Percentiles rank a stretch among this genome's conserved stretches.
Conservation (phyloP, 2,797 vertebrate genomes). For the Bufotes viridis region DNA sequence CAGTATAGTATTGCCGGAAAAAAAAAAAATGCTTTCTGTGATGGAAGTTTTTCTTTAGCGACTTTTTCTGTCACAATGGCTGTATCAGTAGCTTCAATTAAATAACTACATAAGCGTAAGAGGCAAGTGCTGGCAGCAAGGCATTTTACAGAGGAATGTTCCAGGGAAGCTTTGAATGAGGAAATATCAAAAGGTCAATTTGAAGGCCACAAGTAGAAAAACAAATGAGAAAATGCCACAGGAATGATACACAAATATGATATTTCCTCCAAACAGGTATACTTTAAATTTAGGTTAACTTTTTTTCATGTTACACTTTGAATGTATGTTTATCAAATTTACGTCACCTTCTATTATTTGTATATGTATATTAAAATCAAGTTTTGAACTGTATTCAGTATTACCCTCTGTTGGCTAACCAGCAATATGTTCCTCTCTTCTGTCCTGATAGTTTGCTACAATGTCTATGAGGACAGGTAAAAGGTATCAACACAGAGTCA, state of each 20-base stretch:
- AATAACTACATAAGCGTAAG: background rate
- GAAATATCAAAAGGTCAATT: conserved; percentile 28
- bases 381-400: no score
- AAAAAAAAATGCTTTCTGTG: no score
- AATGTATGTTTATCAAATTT: background rate
- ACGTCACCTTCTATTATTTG: background rate
- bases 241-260: background rate
- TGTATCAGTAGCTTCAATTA: background rate
- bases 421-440: no score
- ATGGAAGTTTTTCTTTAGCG: no score
- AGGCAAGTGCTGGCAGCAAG: conserved; percentile 8
- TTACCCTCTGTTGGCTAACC: no score
- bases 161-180: conserved; percentile 18
- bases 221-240: background rate
- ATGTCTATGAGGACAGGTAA: no score
- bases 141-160: conserved; percentile 14
- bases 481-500: no score
- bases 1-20: no score
- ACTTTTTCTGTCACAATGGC: no score
- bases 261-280: conserved; percentile 2
- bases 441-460: no score
- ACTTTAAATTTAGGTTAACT: background rate
- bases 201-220: conserved; percentile 1
- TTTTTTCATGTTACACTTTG: background rate
- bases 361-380: no score